These are phyloP conservation scores for Strigamia transsilvanica DNA, from an alignment of 2,888 invertebrate species.

Conservation along the genomic window DNA sequence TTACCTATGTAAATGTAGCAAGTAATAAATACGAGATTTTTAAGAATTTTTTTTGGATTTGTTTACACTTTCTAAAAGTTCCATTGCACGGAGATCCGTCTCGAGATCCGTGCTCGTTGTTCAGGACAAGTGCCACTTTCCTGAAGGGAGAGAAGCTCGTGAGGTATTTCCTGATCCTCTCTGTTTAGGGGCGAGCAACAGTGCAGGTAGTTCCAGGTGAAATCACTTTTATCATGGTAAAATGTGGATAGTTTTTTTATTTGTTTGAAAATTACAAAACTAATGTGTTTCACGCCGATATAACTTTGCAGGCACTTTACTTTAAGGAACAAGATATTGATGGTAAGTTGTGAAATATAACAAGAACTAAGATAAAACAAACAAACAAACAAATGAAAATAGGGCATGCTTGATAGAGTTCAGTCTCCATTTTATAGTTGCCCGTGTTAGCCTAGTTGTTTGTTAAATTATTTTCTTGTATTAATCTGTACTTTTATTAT, in stretches of 20 bases:
- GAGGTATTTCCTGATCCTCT: conserved; percentile 13
- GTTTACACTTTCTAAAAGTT: no score
- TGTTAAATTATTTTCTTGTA: neutral
- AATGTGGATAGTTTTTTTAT: neutral
- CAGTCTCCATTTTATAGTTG: neutral
- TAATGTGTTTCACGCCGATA: no score
- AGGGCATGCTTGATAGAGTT: neutral
- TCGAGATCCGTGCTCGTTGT: neutral
- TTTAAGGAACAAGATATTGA: neutral
- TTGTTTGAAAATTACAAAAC: neutral
- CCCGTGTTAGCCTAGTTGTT: no score
- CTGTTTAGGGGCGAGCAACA: neutral
- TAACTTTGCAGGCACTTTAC: neutral
- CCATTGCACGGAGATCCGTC: no score
- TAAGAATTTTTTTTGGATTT: no score
- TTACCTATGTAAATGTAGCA: no score
- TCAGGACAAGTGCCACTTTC: neutral
- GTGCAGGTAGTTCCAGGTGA: neutral
- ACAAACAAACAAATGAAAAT: neutral
- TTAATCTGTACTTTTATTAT: neutral
- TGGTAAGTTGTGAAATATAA: conserved; percentile 4
- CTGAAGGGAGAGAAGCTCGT: neutral
- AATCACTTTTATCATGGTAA: neutral
- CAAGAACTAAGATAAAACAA: neutral
- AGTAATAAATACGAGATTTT: no score